Percentiles rank a stretch among this genome's conserved stretches.
Evolutionary conservation across 2,888 invertebrate species (phyloP).

Genomic region (Aspidiotus rigidus): DNA sequence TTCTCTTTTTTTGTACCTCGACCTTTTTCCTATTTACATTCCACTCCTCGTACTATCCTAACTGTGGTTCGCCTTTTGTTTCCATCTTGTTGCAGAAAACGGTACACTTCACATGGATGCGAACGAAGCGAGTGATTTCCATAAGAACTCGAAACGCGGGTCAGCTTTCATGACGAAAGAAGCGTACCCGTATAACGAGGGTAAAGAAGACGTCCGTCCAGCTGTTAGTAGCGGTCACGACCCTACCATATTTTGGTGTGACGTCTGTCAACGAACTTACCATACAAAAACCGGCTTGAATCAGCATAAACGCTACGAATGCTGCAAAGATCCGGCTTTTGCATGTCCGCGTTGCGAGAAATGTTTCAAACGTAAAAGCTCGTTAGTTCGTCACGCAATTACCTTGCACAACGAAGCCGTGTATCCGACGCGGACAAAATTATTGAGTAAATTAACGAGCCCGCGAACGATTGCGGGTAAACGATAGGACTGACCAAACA

Average conservation of each 20-base stretch:
- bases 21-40: no score
- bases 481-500: neutral
- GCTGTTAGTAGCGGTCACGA: neutral
- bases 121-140: no score
- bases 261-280: slow-evolving; percentile 43
- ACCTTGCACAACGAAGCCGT: slow-evolving; percentile 41
- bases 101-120: no score
- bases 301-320: slow-evolving; percentile 44
- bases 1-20: neutral
- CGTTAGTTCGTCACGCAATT: slow-evolving; percentile 45
- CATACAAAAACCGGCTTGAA: slow-evolving; percentile 44
- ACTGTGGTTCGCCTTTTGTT: no score
- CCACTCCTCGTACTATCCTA: no score
- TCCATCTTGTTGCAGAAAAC: no score
- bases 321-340: slow-evolving; percentile 43
- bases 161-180: no score
- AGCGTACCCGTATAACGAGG: no score
- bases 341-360: slow-evolving; percentile 42
- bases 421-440: slow-evolving; percentile 22
- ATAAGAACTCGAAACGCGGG: no score
- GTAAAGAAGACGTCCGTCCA: no score
- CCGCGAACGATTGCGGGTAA: slow-evolving; percentile 24
- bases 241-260: slow-evolving; percentile 47
- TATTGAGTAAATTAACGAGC: slow-evolving; percentile 22
- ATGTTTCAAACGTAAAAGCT: slow-evolving; percentile 47